Evolutionary conservation across 2,797 vertebrate genomes (phyloP), one percentile per base, ranked within the genome.

Genomic region (Astyanax mexicanus): DNA sequence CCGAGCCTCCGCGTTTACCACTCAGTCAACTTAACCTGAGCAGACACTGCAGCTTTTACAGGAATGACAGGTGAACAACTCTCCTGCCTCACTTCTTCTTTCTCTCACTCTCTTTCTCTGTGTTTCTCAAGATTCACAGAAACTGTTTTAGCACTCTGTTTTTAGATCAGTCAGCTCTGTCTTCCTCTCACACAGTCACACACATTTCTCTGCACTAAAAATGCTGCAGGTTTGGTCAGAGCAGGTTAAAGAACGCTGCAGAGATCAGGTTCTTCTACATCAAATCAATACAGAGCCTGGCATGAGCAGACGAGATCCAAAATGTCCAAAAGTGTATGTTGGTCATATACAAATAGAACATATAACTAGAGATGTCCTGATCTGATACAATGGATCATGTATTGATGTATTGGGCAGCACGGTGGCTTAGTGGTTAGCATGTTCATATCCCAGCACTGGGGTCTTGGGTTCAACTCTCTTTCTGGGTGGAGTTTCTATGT

Each of bases 101-200:
- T 38, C 7, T n/a, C 40, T 27, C 40, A 17, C 2, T 35, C 27
- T 21, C 38, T 10, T 37, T 44, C 23, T 47, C 40, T 60, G 15
- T 1, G 1, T 69, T 21, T 87, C 86, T 86, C 79, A 80, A n/a
- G 82, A 84, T 78, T 84, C 80, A 80, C 79, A 72, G 78, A 84
- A 88, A 88, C 85, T 77, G 86, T 49, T 80, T 58, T 67, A 42
- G 54, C 69, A 58, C 58, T 80, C 45, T 7, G 27, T 78, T 72
- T 87, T 86, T 86, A 86, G 82, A 89, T 80, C 86, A 86, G 89
- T 89, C 88, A 89, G 84, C 86, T 88, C 79, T 88, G 86, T 83
- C 83, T 86, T 82, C 49, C 67, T 42, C 25, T 61, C 75, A 80
- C 83, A 82, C 69, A 84, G 83, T 84, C 32, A 6, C 71, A 78